Conservation (phyloP, 2,113 vertebrate species). For the Solenodon paradoxus region DNA sequence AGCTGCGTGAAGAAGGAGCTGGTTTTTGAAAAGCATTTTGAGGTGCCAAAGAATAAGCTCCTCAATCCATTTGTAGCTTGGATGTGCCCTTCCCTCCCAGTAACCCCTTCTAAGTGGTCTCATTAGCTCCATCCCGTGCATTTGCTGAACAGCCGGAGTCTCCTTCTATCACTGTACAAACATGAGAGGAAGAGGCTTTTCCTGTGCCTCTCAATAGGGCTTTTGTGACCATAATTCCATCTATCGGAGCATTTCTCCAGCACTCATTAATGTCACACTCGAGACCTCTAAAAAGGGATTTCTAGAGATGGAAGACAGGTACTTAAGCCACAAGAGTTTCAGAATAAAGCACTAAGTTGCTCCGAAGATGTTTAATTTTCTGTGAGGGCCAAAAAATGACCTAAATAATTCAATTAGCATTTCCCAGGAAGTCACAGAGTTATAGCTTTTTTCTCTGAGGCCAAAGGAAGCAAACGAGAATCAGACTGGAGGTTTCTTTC, state of each 20-base stretch:
- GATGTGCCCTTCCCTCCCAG: not conserved
- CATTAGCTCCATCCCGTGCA: not conserved
- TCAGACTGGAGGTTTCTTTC: not conserved
- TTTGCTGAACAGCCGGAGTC: not conserved
- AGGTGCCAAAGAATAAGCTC: slow-evolving; percentile 52
- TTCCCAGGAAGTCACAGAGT: slow-evolving; percentile 13
- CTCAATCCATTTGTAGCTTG: slow-evolving; percentile 44
- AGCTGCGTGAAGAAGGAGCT: slow-evolving; percentile 12
- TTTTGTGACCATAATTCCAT: slow-evolving; percentile 58
- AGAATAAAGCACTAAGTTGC: slow-evolving; percentile 49
- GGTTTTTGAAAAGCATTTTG: slow-evolving; percentile 46
- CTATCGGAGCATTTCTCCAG: slow-evolving; percentile 49
- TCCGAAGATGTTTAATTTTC: slow-evolving; percentile 52
- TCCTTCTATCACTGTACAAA: not conserved
- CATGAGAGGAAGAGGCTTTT: slow-evolving; percentile 57
- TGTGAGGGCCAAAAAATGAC: slow-evolving; percentile 1
- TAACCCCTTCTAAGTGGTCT: slow-evolving; percentile 2
- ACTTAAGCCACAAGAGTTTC: slow-evolving; percentile 29
- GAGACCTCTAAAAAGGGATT: slow-evolving; percentile 10
- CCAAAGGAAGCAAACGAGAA: not conserved
- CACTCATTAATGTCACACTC: slow-evolving; percentile 33
- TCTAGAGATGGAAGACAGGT: slow-evolving; percentile 10
- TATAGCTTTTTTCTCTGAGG: not conserved
- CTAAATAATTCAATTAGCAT: slow-evolving; percentile 49
- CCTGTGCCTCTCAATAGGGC: slow-evolving; percentile 54